Base-by-base conservation (phyloP, 2,888 invertebrate genomes). In the Thelaira solivaga region DNA sequence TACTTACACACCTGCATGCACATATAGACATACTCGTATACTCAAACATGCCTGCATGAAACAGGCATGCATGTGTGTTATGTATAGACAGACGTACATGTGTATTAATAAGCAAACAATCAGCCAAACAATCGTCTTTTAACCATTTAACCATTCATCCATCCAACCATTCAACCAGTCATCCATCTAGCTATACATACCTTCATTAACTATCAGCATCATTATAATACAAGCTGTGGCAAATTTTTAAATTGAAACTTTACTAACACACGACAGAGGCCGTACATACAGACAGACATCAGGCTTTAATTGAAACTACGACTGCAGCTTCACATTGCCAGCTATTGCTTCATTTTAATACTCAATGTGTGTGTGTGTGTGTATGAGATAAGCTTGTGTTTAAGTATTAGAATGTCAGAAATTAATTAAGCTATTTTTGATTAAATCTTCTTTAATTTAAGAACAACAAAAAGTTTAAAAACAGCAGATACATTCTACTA, bases 351-450 rank as follows among this genome's bases (percentile, higher is more conserved):
- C 10, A 5, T 18, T 26, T 24, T 24, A 11, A 29, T 26, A 41
- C 29, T 8, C n/a, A n/a, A 5, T 45, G 67, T 13, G 11, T 55
- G 18, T 36, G n/a, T 55, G 5, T 24, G 16, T 34, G n/a, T 20
- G 8, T 24, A 8, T n/a, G 55, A 13, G 31, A 22, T 16, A 47
- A 13, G 22, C 36, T 16, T 49, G 16, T n/a, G 16, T 22, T 22
- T 11, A 43, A 29, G 13, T 8, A 36, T 34, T 24, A 67, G 71
- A 79, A 81, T 81, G 80, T 69, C 72, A 62, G 82, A 86, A 85
- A 86, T 86, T 86, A 86, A 86, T 86, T 86, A 86, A 86, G 85
- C 82, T 85, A 84, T 86, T 86, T 72, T 83, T 83, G 85, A 86
- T 86, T 84, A 84, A 84, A 86, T 85, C 86, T n/a, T n/a, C n/a